Base-by-base conservation (phyloP, 2,113 vertebrate species). In the Pelmatolapia mariae region DNA sequence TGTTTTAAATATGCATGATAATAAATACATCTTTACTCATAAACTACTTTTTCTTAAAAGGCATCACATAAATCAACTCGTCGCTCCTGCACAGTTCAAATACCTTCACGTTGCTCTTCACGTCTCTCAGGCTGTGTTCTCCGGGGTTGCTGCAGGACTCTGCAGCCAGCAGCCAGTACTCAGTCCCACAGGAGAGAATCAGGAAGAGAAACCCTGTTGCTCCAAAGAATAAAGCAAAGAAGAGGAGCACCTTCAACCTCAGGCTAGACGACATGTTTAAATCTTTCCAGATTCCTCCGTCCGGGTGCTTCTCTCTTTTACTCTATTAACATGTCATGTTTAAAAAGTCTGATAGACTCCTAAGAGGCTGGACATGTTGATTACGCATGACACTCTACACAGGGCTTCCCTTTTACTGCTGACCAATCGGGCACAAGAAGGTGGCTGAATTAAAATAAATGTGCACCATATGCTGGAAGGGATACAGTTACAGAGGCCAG, bases 81-180 rank as follows among this genome's bases (percentile, higher is more conserved):
- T 36, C 2, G 13, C 78, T 80, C 50, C 78, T 80, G 19, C 50
- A 24, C 53, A 29, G 36, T 43, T n/a, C 3, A 81, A 33, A 82
- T 80, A 88, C 88, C 86, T 89, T 15, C 1, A 7, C 1, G 12
- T n/a, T 29, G 38, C 36, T 19, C 53, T 59, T 81, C 31, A 10
- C 19, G 5, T 24, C 73, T 50, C 56, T 83, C 12, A 33, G 22
- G 4, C 3, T n/a, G 6, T 61, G 7, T 7, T 56, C 63, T 18
- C 26, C 36, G 0, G 36, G 4, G 5, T 9, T 38, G 82, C 63
- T 33, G 87, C 92, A 91, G 85, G 91, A 84, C 81, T 91, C 84
- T 0, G 83, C 50, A 2, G 86, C 94, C 85, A 93, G 89, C 82
- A 94, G 91, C 94, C 94, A 94, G 90, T 94, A 94, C 83, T 93